Evolutionary conservation across 2,113 vertebrate genomes (phyloP).

Genomic region (Seriola aureovittata): DNA sequence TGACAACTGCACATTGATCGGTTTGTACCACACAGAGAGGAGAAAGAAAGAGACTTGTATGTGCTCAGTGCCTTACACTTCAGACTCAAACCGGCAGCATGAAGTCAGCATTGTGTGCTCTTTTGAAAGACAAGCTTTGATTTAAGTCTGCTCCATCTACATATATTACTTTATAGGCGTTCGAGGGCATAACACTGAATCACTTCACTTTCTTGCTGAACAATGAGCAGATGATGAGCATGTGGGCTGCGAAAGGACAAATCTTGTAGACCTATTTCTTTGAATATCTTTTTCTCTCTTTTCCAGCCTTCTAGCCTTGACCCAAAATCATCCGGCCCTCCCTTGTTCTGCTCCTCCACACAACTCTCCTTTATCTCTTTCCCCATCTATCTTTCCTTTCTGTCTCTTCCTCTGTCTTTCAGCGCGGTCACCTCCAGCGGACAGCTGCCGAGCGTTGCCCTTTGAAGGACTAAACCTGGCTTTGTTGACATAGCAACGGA

Average conservation of each 20-base stretch:
- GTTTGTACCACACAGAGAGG: slow-evolving; percentile 20
- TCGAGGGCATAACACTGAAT: slow-evolving; percentile 30
- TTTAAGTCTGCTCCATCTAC: slow-evolving; percentile 29
- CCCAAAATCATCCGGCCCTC: slow-evolving; percentile 43
- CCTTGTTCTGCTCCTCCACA: slow-evolving; percentile 40
- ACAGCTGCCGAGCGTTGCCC: slow-evolving; percentile 73
- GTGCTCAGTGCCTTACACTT: not conserved
- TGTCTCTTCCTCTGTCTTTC: slow-evolving; percentile 57
- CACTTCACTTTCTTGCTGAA: slow-evolving; percentile 35
- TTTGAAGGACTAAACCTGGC: slow-evolving; percentile 84
- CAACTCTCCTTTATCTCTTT: slow-evolving; percentile 51
- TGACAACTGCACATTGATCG: slow-evolving; percentile 20
- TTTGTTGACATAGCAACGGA: slow-evolving; percentile 84
- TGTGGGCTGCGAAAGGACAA: slow-evolving; percentile 56
- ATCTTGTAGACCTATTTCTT: slow-evolving; percentile 53
- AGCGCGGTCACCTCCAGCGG: slow-evolving; percentile 64
- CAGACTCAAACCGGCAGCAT: slow-evolving; percentile 16
- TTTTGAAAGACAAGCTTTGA: slow-evolving; percentile 9
- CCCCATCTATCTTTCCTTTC: slow-evolving; percentile 56
- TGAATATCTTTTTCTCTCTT: slow-evolving; percentile 43
- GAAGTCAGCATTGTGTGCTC: not conserved
- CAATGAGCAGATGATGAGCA: slow-evolving; percentile 43
- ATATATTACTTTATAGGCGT: slow-evolving; percentile 29
- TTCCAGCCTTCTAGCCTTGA: slow-evolving; percentile 56
- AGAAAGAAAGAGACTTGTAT: not conserved